These are phyloP conservation scores for Callithrix jacchus DNA, from an alignment of 2,113 vertebrate species.

Conservation along the genomic window DNA sequence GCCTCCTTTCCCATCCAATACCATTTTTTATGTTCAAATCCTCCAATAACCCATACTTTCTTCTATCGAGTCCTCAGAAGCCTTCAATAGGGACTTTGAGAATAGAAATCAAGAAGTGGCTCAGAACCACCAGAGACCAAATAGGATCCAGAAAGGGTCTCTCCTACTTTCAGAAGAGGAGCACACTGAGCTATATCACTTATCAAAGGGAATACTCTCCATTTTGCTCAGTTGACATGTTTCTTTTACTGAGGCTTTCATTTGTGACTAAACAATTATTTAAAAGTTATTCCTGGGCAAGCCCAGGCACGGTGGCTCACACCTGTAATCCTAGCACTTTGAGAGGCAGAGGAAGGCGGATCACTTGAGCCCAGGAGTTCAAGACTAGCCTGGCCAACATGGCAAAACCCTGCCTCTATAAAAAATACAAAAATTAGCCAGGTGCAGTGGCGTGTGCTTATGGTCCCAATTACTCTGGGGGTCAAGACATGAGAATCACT, in stretches of 20 bases:
- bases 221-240: neutral
- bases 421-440: too few species aligned
- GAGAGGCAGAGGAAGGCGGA: too few species aligned
- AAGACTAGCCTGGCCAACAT: too few species aligned
- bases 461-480: too few species aligned
- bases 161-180: neutral
- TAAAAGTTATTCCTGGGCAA: constrained; percentile 58
- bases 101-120: neutral
- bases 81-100: neutral
- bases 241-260: constrained; percentile 37
- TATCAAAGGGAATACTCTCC: neutral
- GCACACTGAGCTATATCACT: neutral
- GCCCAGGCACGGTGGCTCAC: too few species aligned
- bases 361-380: too few species aligned
- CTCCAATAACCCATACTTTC: neutral
- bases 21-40: too few species aligned
- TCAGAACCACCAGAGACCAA: neutral
- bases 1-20: neutral
- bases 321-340: too few species aligned
- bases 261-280: constrained; percentile 57
- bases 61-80: neutral
- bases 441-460: too few species aligned
- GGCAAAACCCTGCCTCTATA: too few species aligned
- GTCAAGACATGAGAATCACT: too few species aligned
- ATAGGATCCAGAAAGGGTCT: neutral